Base-by-base conservation (phyloP, 2,888 invertebrate species). In the Oscheius onirici region DNA sequence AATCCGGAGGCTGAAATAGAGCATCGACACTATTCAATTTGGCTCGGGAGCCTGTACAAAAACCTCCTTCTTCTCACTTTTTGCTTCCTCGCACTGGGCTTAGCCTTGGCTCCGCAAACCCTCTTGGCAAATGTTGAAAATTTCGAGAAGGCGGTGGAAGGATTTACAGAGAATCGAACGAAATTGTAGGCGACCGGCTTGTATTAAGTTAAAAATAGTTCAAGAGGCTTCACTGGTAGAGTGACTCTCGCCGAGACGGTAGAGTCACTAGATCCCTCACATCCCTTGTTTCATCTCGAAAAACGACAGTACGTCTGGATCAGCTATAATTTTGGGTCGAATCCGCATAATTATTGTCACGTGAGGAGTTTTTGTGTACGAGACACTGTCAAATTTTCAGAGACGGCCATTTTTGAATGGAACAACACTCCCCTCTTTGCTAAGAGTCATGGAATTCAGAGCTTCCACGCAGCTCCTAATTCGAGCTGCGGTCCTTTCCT, bases 161-260 rank as follows among this genome's bases (percentile, higher is more conserved):
- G 46, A 46, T 15, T 46, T 13, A 11, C 13, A 10, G n/a, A 20
- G 5, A 46, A 46, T 5, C 3, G 20, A 20, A 20, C n/a, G 5
- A 17, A 24, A 52, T 20, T 20, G 40, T 11, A 41, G 61, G 61
- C 34, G 28, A 8, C n/a, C 40, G 17, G 44, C 46, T 20, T 13
- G 10, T 61, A 26, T 61, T 13, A 22, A 46, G 46, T 15, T 52
- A 24, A 22, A 24, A 52, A 52, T 22, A 15, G 34, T 24, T 46
- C 22, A n/a, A 63, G 63, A 63, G 63, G 63, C n/a, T 63, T 49
- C 49, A n/a, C 49, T 10, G 63, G 63, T 10, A 22, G 63, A 26
- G 46, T 63, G 8, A 49, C 63, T 10, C 49, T 63, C 8, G 26
- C 11, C 8, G 63, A 63, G 26, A 34, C 49, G 6, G 22, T 63